Conservation (phyloP, 30 jellyfish, hydroid and myxozoan species). For the Aurelia aurita region DNA sequence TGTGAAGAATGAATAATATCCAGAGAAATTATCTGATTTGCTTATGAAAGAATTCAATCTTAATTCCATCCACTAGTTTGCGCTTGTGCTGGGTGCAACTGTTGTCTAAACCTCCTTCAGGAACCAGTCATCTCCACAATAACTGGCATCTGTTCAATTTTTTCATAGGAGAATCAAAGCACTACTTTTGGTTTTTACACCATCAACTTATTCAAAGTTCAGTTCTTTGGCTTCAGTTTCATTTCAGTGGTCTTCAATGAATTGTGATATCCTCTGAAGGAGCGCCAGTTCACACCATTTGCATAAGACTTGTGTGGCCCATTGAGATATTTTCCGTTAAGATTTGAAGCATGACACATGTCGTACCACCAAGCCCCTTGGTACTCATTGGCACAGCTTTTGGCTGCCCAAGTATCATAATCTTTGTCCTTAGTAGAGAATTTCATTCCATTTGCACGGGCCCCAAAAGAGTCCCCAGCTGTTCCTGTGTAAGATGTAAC, state of each 20-base stretch:
- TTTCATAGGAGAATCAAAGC: no score
- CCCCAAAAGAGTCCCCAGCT: conserved; percentile 41
- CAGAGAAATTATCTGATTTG: no score
- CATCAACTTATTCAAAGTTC: no score
- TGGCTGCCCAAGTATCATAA: background rate
- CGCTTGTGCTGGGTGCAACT: no score
- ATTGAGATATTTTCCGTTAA: conserved; percentile 40
- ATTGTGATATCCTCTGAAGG: conserved; percentile 13
- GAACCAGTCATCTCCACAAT: no score
- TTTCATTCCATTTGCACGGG: background rate
- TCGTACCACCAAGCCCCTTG: conserved; percentile 56
- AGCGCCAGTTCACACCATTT: conserved; percentile 2
- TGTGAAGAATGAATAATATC: no score
- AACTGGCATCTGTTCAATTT: no score
- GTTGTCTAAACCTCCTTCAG: no score
- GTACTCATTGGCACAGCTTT: background rate
- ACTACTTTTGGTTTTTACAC: no score
- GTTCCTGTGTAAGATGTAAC: conserved; percentile 30
- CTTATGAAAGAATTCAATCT: no score
- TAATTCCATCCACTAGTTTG: no score
- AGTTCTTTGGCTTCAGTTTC: conserved; percentile 18
- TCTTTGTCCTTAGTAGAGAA: conserved; percentile 43
- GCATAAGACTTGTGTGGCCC: conserved; percentile 35
- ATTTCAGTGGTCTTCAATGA: conserved; percentile 36
- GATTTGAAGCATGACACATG: conserved; percentile 19